Evolutionary conservation across 2,888 invertebrate genomes (phyloP).

Genomic region (Notodonta ziczac): DNA sequence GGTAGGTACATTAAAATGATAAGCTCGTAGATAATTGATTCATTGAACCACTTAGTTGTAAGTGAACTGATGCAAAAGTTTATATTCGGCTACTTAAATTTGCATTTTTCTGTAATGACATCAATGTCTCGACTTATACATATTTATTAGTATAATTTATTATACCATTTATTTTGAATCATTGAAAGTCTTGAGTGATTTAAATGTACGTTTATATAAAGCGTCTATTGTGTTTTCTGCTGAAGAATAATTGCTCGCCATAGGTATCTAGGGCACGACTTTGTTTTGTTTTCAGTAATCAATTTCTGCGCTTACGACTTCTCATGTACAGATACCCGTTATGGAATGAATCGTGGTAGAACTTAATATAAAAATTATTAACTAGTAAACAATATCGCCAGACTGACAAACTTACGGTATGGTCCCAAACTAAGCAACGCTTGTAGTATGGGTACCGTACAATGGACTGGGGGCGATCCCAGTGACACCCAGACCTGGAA

Average conservation of each 20-base stretch:
- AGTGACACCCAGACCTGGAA: no score
- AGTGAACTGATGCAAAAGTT: slow-evolving; percentile 54
- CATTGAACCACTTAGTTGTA: slow-evolving; percentile 43
- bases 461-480: no score
- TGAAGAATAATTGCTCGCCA: slow-evolving; percentile 58
- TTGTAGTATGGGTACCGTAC: no score
- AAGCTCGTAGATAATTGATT: slow-evolving; percentile 34
- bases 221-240: slow-evolving; percentile 65
- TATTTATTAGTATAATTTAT: slow-evolving; percentile 79
- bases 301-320: slow-evolving; percentile 58
- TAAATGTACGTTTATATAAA: slow-evolving; percentile 66
- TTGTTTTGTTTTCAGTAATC: slow-evolving; percentile 61
- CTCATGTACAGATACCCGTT: slow-evolving; percentile 51
- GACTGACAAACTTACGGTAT: no score
- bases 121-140: slow-evolving; percentile 66
- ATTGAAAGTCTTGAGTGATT: slow-evolving; percentile 66
- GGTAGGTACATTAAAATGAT: slow-evolving; percentile 25
- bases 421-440: no score
- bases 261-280: slow-evolving; percentile 59
- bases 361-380: no score
- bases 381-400: no score
- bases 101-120: slow-evolving; percentile 71
- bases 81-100: slow-evolving; percentile 59
- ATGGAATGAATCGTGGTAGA: slow-evolving; percentile 19
- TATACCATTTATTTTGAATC: slow-evolving; percentile 64